A percentile compares a stretch with the other conserved stretches of the same genome.
Conservation (phyloP, 1,140 invertebrate species). For the Penaeus chinensis region DNA sequence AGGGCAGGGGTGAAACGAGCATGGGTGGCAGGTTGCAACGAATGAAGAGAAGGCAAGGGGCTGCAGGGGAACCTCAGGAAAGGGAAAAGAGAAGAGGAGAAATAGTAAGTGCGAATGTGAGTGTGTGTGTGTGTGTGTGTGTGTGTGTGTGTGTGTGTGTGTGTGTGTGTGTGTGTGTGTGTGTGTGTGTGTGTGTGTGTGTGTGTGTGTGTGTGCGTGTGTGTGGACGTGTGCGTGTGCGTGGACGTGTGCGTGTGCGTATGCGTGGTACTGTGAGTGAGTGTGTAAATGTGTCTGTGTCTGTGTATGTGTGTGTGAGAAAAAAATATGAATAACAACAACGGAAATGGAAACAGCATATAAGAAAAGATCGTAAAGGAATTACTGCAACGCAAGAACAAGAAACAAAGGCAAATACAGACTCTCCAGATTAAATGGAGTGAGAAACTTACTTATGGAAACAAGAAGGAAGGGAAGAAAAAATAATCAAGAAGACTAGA, state of each 20-base stretch:
- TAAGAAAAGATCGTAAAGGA: too few relatives aligned
- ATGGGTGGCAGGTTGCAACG: not conserved
- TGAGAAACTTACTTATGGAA: not conserved
- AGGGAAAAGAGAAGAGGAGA: slow-evolving; percentile 3
- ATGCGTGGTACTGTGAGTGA: not conserved
- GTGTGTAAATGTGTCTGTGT: not conserved
- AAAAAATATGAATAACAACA: not conserved
- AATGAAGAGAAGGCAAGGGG: not conserved
- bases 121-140: not conserved
- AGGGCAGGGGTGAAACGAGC: slow-evolving; percentile 13
- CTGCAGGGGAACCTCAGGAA: not conserved
- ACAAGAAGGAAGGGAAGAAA: not conserved
- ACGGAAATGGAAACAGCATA: not conserved
- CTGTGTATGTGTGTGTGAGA: not conserved
- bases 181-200: not conserved
- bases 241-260: not conserved
- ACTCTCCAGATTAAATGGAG: not conserved
- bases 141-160: not conserved
- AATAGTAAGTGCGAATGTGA: not conserved
- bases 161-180: slow-evolving; percentile 10
- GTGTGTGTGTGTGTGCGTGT: not conserved
- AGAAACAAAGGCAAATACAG: not conserved
- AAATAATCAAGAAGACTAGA: not conserved
- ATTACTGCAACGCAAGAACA: too few relatives aligned
- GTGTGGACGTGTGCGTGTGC: not conserved